Conservation (phyloP, 2,113 vertebrate genomes). For the Chaenogobius annularis region DNA sequence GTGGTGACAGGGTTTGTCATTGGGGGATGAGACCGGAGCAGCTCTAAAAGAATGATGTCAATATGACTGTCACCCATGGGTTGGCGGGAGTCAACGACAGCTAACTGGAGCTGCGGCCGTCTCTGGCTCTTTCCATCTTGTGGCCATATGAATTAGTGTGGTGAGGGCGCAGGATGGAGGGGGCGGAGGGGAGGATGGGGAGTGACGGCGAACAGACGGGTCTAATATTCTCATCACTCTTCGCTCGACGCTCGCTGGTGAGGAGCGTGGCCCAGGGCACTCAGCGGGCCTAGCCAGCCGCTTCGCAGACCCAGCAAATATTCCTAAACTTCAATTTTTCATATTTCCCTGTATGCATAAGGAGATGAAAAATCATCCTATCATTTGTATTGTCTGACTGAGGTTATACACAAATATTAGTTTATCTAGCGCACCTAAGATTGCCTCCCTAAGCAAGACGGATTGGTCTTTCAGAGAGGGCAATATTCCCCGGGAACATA, state of each 20-base stretch:
- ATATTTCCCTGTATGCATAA: constrained; percentile 99
- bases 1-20: constrained; percentile 15
- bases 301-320: constrained; percentile 91
- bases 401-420: constrained; percentile 99
- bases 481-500: constrained; percentile 91
- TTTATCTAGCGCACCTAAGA: constrained; percentile 94
- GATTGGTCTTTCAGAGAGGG: constrained; percentile 93
- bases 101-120: constrained; percentile 61
- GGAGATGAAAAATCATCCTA: constrained; percentile 98
- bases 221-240: constrained; percentile 99
- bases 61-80: constrained; percentile 92
- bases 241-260: constrained; percentile 87
- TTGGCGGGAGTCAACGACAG: constrained; percentile 77
- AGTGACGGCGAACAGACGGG: constrained; percentile 86
- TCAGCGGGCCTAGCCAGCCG: constrained; percentile 86
- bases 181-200: constrained; percentile 75
- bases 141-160: constrained; percentile 90
- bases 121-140: constrained; percentile 75
- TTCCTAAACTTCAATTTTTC: constrained; percentile 98
- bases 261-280: constrained; percentile 95
- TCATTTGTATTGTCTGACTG: constrained; percentile 98
- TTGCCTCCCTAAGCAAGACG: constrained; percentile 94
- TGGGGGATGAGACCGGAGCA: constrained; percentile 69
- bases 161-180: constrained; percentile 69
- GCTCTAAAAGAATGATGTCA: constrained; percentile 89